Conservation (phyloP, 2,797 vertebrate genomes). For the Bradypodion pumilum region DNA sequence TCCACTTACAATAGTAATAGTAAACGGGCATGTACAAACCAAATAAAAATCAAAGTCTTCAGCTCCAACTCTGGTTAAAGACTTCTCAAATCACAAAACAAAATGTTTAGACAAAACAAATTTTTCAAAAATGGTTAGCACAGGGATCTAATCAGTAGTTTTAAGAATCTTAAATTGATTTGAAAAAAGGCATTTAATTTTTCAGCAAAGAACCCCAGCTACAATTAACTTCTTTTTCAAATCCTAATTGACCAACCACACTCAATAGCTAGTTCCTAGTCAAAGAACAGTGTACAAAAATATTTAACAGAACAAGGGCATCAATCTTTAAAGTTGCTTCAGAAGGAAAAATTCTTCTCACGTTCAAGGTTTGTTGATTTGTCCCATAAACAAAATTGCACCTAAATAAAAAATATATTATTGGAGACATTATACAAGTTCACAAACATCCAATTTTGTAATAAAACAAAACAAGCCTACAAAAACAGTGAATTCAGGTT, state of each 20-base stretch:
- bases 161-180: constrained; percentile 69
- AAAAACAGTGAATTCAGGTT: too few species aligned
- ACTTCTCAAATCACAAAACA: constrained; percentile 67
- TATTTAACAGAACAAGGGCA: constrained; percentile 73
- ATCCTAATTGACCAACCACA: constrained; percentile 68
- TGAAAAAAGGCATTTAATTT: constrained; percentile 65
- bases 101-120: constrained; percentile 75
- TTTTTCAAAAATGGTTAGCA: constrained; percentile 72
- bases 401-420: constrained; percentile 75
- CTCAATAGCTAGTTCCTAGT: constrained; percentile 68
- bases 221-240: constrained; percentile 50
- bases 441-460: neutral
- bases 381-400: constrained; percentile 93
- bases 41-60: constrained; percentile 68
- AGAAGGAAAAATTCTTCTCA: constrained; percentile 54
- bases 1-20: constrained; percentile 60
- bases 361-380: constrained; percentile 90
- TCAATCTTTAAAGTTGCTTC: constrained; percentile 61
- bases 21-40: constrained; percentile 69
- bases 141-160: constrained; percentile 79
- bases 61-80: constrained; percentile 68
- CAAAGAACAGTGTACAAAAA: constrained; percentile 74
- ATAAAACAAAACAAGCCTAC: neutral
- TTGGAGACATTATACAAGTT: constrained; percentile 11
- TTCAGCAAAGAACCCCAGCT: constrained; percentile 49